Percentiles rank a stretch among this genome's conserved stretches.
phyloP scores from a whole-genome alignment of 2,113 vertebrate genomes.

The Platichthys stellatus region DNA sequence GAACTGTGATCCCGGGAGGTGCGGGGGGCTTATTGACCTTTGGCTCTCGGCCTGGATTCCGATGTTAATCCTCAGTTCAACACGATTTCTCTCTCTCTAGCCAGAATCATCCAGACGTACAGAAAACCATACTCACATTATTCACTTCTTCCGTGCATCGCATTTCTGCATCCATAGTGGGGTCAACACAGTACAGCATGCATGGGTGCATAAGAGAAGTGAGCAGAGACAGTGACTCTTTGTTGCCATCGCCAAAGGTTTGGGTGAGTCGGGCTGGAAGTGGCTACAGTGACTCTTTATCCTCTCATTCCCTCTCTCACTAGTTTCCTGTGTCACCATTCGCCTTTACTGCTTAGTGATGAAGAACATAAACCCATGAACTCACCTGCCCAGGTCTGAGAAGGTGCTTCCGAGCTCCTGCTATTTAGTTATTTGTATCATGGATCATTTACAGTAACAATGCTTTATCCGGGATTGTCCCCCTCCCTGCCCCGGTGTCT shows the following conservation, averaged over 20 bases:
- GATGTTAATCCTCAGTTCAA: too few relatives aligned
- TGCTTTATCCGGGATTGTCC: neutral
- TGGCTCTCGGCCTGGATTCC: neutral
- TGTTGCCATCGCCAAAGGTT: slow-evolving; percentile 64
- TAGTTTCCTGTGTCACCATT: slow-evolving; percentile 12
- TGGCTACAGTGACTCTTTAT: slow-evolving; percentile 48
- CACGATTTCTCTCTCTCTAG: neutral
- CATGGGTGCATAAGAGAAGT: slow-evolving; percentile 13
- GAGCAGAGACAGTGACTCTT: slow-evolving; percentile 61
- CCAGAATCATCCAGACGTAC: neutral
- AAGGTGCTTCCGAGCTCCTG: neutral
- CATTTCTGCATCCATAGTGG: neutral
- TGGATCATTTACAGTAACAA: neutral
- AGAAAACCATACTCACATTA: neutral
- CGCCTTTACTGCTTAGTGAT: too few relatives aligned
- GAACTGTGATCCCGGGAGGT: neutral
- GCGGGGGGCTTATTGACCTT: neutral
- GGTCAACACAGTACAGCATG: slow-evolving; percentile 40
- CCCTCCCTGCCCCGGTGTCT: too few relatives aligned
- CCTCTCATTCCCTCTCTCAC: slow-evolving; percentile 24
- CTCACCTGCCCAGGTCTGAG: neutral
- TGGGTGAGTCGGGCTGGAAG: slow-evolving; percentile 53
- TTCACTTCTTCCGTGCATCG: slow-evolving; percentile 1
- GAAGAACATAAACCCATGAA: too few relatives aligned
- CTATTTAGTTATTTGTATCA: neutral